Evolutionary conservation across 30 jellyfish, hydroid and myxozoan genomes (phyloP).

Genomic region (Aurelia coerulea): DNA sequence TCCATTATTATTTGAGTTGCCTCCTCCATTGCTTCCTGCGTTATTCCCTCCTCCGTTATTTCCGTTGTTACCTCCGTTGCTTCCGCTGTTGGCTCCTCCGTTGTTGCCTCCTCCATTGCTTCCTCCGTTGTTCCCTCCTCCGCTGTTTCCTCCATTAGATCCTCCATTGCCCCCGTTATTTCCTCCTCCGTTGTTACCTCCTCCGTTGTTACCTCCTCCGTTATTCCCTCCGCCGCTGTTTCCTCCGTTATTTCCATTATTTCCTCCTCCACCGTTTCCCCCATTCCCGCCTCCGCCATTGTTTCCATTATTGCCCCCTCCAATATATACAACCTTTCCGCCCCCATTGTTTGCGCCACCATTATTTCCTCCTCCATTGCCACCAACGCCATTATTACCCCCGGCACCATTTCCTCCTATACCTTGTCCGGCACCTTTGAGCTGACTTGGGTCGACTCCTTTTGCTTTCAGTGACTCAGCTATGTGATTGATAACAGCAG

Average conservation of each 20-base stretch:
- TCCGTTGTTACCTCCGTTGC: slow-evolving; percentile 6
- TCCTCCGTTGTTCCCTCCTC: slow-evolving; percentile 37
- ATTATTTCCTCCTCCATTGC: slow-evolving; percentile 14
- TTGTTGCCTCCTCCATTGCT: slow-evolving; percentile 28
- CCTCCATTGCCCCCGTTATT: slow-evolving; percentile 2
- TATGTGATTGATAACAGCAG: slow-evolving; percentile 73
- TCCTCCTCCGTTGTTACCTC: background rate
- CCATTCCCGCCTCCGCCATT: slow-evolving; percentile 15
- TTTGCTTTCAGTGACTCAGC: slow-evolving; percentile 62
- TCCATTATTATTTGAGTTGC: background rate
- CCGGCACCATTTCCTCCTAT: slow-evolving; percentile 17
- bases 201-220: slow-evolving; percentile 25
- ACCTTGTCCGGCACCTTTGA: slow-evolving; percentile 7
- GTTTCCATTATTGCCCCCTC: slow-evolving; percentile 17
- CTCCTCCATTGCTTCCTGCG: background rate
- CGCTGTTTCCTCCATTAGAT: slow-evolving; percentile 4
- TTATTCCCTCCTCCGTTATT: background rate
- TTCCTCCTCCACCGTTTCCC: slow-evolving; percentile 42
- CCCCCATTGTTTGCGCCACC: slow-evolving; percentile 36
- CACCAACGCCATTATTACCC: slow-evolving; percentile 10
- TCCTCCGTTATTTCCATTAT: slow-evolving; percentile 17
- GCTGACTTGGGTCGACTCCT: slow-evolving; percentile 43
- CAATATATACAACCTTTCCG: slow-evolving; percentile 29
- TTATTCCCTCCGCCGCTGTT: slow-evolving; percentile 23
- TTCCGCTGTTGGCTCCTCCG: slow-evolving; percentile 11